A percentile compares a stretch with the other conserved stretches of the same genome.
Conservation (phyloP, 2,797 vertebrate species). For the Brachymystax lenok region DNA sequence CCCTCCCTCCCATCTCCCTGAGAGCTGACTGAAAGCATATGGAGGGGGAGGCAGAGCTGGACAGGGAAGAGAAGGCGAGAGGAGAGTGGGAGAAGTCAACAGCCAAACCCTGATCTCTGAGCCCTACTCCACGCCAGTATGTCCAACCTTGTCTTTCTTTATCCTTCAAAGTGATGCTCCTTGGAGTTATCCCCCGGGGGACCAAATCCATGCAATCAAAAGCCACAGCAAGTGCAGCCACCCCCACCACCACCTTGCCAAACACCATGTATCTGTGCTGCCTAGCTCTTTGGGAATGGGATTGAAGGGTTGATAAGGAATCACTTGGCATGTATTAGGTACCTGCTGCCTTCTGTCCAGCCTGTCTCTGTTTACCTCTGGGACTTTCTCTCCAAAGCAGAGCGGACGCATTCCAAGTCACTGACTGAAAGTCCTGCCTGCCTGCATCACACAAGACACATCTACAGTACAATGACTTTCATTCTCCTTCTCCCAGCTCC, state of each 20-base stretch:
- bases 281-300: constrained; percentile 32
- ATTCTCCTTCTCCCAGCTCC: constrained; percentile 9
- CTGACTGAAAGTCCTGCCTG: constrained; percentile 39
- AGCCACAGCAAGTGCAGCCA: constrained; percentile 13
- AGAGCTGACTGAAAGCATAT: constrained; percentile 44
- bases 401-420: constrained; percentile 37
- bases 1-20: constrained; percentile 44
- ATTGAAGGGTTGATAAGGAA: constrained; percentile 35
- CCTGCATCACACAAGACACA: constrained; percentile 26
- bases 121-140: constrained; percentile 30
- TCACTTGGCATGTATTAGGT: constrained; percentile 27
- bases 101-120: constrained; percentile 52
- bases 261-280: constrained; percentile 32
- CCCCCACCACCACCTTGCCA: constrained; percentile 19
- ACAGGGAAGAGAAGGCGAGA: constrained; percentile 24
- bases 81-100: constrained; percentile 58
- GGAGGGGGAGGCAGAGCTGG: constrained; percentile 37
- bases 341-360: constrained; percentile 37
- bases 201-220: constrained; percentile 58
- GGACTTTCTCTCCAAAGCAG: constrained; percentile 33
- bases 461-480: constrained; percentile 15
- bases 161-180: constrained; percentile 57
- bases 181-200: constrained; percentile 43
- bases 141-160: constrained; percentile 22
- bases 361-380: constrained; percentile 35